phyloP scores from a whole-genome alignment of 2,888 invertebrate species.

The Rhopalosiphum nymphaeae region DNA sequence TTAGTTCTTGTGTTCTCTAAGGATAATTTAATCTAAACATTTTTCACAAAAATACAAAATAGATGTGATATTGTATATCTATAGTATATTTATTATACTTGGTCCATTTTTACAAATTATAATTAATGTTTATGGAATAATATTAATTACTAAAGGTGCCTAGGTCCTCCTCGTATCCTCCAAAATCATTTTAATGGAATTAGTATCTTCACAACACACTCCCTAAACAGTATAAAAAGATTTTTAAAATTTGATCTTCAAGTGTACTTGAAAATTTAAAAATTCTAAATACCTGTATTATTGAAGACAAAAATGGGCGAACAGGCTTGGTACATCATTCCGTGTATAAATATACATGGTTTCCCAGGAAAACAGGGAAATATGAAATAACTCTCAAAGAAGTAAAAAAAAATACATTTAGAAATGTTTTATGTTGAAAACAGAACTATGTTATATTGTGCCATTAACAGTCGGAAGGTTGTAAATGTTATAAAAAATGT shows the following conservation, averaged over 20 bases:
- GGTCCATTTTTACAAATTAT: no score
- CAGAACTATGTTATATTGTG: neutral
- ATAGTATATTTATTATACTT: no score
- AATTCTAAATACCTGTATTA: neutral
- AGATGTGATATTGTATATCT: no score
- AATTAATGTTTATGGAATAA: no score
- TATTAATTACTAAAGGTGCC: no score
- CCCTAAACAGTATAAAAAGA: neutral
- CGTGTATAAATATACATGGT: neutral
- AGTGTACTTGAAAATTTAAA: neutral
- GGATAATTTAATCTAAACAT: no score
- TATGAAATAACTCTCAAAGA: neutral
- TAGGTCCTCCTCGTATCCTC: no score
- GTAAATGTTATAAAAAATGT: neutral
- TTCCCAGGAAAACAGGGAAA: neutral
- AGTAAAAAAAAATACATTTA: neutral
- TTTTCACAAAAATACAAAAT: no score
- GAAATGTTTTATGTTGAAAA: neutral
- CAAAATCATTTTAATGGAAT: no score
- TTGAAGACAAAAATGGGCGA: neutral
- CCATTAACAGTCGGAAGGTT: neutral
- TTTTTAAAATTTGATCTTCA: neutral
- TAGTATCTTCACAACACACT: neutral
- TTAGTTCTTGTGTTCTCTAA: no score
- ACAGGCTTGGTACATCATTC: neutral